Base-by-base conservation (phyloP, 1,140 invertebrate species). In the Copidosoma floridanum region DNA sequence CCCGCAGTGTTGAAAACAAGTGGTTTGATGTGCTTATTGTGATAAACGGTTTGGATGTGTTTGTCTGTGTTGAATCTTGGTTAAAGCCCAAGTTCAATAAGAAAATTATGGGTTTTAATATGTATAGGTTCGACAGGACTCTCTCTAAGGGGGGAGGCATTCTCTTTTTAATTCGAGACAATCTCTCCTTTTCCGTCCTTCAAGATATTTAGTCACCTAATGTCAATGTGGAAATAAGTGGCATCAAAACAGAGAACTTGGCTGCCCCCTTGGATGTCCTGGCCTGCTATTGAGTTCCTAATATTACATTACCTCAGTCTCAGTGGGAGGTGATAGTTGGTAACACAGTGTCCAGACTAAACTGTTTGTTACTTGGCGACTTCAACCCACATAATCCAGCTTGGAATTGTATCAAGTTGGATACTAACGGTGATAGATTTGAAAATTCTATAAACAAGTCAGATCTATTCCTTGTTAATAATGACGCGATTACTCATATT, bases 201-300 rank as follows among this genome's bases (percentile, higher is more conserved):
- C 6, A 14, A 35, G 14, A 14, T 14, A 6, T 35, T 35, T 35
- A 8, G 14, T 8, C 7, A 6, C 6, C 14, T 35, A 6, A 38
- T 50, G 1, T 2, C 14, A 50, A 1, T 16, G 24, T 12, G 10
- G 12, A 50, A 23, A 6, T 23, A 50, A 23, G 29, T 32, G 12
- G 6, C 29, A 32, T 12, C 29, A 8, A 6, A 32, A 12, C 29
- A 32, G 29, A 32, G 12, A 12, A 32, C 6, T 32, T 32, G 29
- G 29, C 11, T n/a, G 21, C 5, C 3, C 61, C 47, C 1, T 14
- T 63, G 2, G 21, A 57, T 26, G 8, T 63, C 12, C 18, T 57
- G 6, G 23, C 26, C 11, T 57, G 50, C n/a, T 63, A 63, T 50
- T 53, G 61, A 54, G 6, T 41, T 16, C 61, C 61, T 3, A 23